phyloP scores from a whole-genome alignment of 2,797 vertebrate species.

The Buceros bicornis region DNA sequence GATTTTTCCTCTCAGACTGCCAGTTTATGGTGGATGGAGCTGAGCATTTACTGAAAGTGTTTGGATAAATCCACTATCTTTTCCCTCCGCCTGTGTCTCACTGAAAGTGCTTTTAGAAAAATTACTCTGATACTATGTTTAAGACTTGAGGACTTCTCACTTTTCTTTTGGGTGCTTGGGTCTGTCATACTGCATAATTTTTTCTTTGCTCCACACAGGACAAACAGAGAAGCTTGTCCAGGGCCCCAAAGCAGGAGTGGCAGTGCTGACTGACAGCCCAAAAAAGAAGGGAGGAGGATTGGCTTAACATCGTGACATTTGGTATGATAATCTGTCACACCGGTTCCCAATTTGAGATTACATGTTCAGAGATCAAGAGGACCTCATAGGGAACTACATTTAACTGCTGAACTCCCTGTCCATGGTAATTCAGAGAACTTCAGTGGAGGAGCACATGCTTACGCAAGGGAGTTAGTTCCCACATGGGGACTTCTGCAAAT shows the following conservation, averaged over 20 bases:
- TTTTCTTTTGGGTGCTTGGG: neutral
- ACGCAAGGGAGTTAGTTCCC: neutral
- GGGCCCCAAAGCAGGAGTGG: neutral
- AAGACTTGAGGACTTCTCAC: neutral
- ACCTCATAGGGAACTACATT: neutral
- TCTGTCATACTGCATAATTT: neutral
- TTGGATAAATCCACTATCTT: neutral
- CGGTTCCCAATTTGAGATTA: neutral
- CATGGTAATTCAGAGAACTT: neutral
- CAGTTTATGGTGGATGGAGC: neutral
- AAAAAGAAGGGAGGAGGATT: neutral
- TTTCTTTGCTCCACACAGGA: neutral
- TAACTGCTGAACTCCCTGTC: neutral
- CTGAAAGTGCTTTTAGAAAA: neutral
- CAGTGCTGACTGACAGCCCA: neutral
- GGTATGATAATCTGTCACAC: neutral
- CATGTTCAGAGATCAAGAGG: neutral
- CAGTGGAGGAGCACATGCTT: neutral
- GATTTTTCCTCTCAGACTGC: neutral
- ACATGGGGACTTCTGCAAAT: neutral
- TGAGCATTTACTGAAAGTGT: neutral
- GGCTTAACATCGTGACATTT: neutral
- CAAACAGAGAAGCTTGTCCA: neutral
- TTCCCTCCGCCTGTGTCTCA: neutral
- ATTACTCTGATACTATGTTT: neutral